phyloP scores from a whole-genome alignment of 2,888 invertebrate species.

The Cecidostiba fungosa region DNA sequence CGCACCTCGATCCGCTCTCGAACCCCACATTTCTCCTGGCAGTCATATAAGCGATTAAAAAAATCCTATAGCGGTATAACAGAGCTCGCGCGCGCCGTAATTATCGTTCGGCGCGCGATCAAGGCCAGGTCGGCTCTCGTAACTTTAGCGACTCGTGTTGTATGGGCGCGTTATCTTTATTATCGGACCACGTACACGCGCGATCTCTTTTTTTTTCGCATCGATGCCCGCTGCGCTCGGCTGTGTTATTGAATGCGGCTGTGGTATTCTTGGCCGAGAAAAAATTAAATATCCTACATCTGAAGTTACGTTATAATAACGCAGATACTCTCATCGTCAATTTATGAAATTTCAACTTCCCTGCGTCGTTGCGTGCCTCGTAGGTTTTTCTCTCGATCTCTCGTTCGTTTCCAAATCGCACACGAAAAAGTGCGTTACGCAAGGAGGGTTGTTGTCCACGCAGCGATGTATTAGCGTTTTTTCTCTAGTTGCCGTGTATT shows the following conservation, averaged over 20 bases:
- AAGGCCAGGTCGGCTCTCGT: slow-evolving; percentile 69
- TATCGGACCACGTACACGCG: slow-evolving; percentile 20
- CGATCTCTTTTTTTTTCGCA: background rate
- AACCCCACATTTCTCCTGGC: slow-evolving; percentile 1
- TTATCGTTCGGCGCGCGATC: slow-evolving; percentile 71
- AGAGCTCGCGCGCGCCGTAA: slow-evolving; percentile 65
- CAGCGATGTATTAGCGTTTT: background rate
- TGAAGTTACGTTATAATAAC: background rate
- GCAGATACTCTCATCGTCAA: background rate
- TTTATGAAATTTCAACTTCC: background rate
- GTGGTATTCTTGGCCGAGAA: background rate
- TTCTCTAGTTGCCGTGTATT: background rate
- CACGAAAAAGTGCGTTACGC: background rate
- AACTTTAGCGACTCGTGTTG: slow-evolving; percentile 50
- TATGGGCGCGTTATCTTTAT: slow-evolving; percentile 41
- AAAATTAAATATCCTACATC: background rate
- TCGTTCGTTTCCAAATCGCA: background rate
- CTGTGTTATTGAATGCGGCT: background rate
- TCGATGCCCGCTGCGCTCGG: background rate
- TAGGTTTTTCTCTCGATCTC: background rate
- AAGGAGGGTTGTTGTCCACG: background rate
- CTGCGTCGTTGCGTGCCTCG: background rate
- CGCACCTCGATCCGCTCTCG: background rate
- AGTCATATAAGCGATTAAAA: slow-evolving; percentile 1
- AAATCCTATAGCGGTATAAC: slow-evolving; percentile 59